phyloP scores from a whole-genome alignment of 2,797 vertebrate genomes.

The Halcyon smyrnensis region DNA sequence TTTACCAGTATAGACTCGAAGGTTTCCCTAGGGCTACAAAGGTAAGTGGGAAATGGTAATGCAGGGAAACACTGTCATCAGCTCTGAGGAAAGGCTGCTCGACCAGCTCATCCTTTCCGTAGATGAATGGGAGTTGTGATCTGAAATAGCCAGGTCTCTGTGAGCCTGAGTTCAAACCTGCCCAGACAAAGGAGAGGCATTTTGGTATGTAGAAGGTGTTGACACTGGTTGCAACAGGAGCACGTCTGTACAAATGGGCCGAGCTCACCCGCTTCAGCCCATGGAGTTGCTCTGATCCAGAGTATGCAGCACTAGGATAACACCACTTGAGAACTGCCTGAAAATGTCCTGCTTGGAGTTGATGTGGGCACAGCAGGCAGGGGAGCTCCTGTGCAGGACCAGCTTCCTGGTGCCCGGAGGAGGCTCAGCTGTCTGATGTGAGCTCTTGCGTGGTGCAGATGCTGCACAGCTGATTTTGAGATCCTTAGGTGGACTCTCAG shows the following conservation, averaged over 20 bases:
- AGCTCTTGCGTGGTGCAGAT: accelerated
- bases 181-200: neutral
- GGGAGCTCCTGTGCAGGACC: neutral
- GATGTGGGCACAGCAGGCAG: neutral
- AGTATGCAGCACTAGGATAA: neutral
- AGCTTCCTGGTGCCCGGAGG: neutral
- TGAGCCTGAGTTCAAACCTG: neutral
- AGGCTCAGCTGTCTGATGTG: neutral
- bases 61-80: neutral
- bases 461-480: neutral
- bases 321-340: accelerated
- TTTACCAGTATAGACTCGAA: neutral
- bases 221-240: neutral
- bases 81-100: neutral
- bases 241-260: accelerated
- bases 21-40: neutral
- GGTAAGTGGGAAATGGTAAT: neutral
- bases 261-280: neutral
- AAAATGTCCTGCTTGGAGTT: neutral
- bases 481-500: neutral
- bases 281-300: neutral
- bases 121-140: neutral
- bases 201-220: neutral
- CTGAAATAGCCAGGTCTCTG: neutral
- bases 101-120: neutral